Conservation (phyloP, 2,113 vertebrate genomes). For the Archilochus colubris region DNA sequence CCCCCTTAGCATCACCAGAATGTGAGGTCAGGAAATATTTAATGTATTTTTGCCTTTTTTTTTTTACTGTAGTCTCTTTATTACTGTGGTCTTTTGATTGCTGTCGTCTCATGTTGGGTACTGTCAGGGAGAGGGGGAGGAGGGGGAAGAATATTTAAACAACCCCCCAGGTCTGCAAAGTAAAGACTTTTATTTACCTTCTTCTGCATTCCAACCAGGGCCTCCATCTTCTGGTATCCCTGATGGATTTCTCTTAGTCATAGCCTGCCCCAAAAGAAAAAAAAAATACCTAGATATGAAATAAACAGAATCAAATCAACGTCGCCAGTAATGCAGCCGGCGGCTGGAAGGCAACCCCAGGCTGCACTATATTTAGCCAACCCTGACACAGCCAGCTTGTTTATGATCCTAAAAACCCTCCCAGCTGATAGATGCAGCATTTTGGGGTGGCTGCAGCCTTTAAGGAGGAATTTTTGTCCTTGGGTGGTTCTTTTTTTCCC, state of each 20-base stretch:
- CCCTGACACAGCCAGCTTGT: background rate
- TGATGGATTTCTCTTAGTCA: conserved; percentile 35
- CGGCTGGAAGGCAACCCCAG: background rate
- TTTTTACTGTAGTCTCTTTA: background rate
- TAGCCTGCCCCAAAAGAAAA: background rate
- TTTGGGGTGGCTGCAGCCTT: background rate
- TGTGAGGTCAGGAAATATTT: background rate
- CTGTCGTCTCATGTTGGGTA: background rate
- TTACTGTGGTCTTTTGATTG: no score
- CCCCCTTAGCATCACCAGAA: background rate
- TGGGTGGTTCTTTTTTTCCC: background rate
- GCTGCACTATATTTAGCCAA: conserved; percentile 64
- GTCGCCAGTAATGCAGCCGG: background rate
- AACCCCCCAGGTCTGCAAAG: background rate
- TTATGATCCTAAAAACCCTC: background rate
- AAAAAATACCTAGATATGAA: background rate
- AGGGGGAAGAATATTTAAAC: background rate
- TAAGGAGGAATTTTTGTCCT: conserved; percentile 51
- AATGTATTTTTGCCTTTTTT: background rate
- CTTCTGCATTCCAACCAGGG: background rate
- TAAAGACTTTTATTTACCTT: background rate
- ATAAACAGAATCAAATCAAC: background rate
- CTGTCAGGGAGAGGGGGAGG: background rate
- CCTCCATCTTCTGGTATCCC: conserved; percentile 45
- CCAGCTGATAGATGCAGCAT: background rate